Conservation (phyloP, 1,140 invertebrate genomes). For the Ladona fulva region DNA sequence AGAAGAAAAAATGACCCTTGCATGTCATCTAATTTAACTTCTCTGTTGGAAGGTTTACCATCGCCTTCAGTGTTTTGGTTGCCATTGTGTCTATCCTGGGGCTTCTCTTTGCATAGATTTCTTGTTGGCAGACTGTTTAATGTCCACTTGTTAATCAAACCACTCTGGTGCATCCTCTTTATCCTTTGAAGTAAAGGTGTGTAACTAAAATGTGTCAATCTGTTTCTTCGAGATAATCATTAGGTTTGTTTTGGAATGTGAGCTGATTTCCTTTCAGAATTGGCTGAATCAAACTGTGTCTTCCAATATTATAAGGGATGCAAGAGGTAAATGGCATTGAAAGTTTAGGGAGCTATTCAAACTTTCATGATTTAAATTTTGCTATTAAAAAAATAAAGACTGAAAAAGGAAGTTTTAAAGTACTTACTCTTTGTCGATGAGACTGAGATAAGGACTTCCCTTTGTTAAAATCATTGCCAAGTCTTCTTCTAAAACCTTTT, state of each 20-base stretch:
- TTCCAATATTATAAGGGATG: too few species aligned
- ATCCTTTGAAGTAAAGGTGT: slow-evolving; percentile 41
- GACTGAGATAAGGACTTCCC: slow-evolving; percentile 60
- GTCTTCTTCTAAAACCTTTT: slow-evolving; percentile 71
- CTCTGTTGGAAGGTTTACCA: slow-evolving; percentile 64
- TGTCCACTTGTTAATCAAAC: slow-evolving; percentile 77
- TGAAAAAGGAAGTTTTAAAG: too few species aligned
- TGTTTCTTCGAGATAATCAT: too few species aligned
- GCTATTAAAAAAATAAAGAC: too few species aligned
- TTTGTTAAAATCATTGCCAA: slow-evolving; percentile 62
- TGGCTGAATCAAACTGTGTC: too few species aligned
- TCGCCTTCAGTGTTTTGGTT: slow-evolving; percentile 38
- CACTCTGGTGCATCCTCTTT: slow-evolving; percentile 67
- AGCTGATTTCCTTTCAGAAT: too few species aligned
- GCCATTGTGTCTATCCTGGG: slow-evolving; percentile 28
- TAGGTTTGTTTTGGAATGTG: too few species aligned
- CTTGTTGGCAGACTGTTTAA: slow-evolving; percentile 62
- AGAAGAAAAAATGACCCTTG: slow-evolving; percentile 79
- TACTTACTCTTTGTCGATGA: slow-evolving; percentile 49
- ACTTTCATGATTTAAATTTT: too few species aligned
- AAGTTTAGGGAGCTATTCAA: too few species aligned
- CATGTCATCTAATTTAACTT: slow-evolving; percentile 76
- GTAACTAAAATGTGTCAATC: too few species aligned
- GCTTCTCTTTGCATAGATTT: slow-evolving; percentile 61
- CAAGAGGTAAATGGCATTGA: too few species aligned